Evolutionary conservation across 2,797 vertebrate genomes (phyloP).

Genomic region (Pitangus sulphuratus): DNA sequence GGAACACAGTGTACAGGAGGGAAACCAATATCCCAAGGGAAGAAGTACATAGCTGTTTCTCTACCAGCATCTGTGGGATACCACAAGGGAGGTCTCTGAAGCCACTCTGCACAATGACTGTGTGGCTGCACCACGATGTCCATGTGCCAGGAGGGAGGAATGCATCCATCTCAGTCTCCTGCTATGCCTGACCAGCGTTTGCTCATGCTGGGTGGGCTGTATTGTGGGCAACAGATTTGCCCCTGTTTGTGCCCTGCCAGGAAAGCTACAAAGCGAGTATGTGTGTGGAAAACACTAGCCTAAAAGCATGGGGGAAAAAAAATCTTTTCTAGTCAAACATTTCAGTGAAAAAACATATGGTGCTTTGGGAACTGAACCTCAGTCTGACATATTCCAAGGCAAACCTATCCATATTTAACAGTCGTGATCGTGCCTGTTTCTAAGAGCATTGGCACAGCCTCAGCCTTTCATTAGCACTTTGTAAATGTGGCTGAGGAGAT

Average conservation of each 20-base stretch:
- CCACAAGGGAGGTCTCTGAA: background rate
- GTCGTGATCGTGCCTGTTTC: background rate
- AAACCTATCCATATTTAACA: background rate
- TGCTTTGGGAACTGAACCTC: background rate
- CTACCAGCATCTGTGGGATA: background rate
- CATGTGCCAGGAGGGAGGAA: background rate
- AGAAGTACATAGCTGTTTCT: background rate
- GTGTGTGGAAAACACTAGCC: background rate
- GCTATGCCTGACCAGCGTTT: background rate
- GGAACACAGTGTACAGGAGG: background rate
- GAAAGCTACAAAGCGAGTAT: background rate
- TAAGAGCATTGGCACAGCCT: background rate
- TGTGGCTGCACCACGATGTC: background rate
- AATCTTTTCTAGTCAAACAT: background rate
- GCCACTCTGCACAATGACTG: background rate
- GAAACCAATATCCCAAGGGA: background rate
- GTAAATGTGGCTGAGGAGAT: slow-evolving; percentile 7
- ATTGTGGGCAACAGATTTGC: background rate
- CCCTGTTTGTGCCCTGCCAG: background rate
- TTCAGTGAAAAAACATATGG: background rate
- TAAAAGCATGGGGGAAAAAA: background rate
- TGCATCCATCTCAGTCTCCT: background rate
- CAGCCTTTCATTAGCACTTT: slow-evolving; percentile 31
- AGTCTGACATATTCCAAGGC: background rate
- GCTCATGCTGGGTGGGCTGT: background rate